Conservation (phyloP, 2,113 vertebrate species). For the Ictalurus furcatus region DNA sequence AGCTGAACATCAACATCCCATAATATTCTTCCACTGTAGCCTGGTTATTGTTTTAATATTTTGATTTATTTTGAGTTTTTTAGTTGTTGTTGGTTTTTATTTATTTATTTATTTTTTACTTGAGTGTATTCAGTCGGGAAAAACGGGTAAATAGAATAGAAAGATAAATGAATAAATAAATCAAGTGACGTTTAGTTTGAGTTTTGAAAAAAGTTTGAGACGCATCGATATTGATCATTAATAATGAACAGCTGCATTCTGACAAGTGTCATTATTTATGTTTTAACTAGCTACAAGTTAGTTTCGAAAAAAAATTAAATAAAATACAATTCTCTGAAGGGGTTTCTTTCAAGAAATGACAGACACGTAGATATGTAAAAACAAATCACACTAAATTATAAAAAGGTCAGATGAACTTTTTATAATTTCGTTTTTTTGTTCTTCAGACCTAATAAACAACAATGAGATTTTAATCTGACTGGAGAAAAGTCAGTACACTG, state of each 20-base stretch:
- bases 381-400: not conserved
- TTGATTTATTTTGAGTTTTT: not conserved
- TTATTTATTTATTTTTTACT: not conserved
- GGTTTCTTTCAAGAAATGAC: not conserved
- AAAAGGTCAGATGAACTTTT: not conserved
- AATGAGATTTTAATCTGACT: not conserved
- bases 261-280: not conserved
- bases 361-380: not conserved
- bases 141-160: not conserved
- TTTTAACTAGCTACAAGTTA: not conserved
- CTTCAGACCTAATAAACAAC: not conserved
- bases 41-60: not conserved
- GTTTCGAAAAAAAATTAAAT: not conserved
- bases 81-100: not conserved
- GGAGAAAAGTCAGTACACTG: not conserved
- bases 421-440: too few relatives aligned
- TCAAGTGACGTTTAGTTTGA: too few relatives aligned
- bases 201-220: not conserved
- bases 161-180: not conserved
- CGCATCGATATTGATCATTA: not conserved
- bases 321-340: not conserved
- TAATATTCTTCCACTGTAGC: conserved; percentile 17
- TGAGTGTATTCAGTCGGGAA: not conserved
- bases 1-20: conserved; percentile 19
- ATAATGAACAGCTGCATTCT: not conserved